Evolutionary conservation across 2,888 invertebrate species (phyloP), one percentile per base, ranked within the genome.

Genomic region (Balanococcus diminutus): DNA sequence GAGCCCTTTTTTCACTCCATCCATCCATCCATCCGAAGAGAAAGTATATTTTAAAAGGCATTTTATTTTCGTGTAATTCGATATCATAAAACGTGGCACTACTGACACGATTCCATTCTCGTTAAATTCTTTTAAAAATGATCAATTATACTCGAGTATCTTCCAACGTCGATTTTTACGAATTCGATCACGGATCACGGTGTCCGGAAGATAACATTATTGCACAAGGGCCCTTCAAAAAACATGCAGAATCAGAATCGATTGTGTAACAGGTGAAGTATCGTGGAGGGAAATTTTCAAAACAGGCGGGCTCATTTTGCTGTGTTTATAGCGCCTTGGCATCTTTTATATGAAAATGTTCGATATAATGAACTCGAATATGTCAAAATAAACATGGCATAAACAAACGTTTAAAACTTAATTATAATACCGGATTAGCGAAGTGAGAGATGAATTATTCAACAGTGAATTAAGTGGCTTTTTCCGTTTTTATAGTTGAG

Each of bases 41-140:
- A 61, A 61, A 61, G 61, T 61, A 56, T 2, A 46, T n/a, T 16
- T n/a, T 46, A n/a, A 61, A 61, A 61, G 61, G 61, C 22, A 19
- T 61, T 61, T 61, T 25, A 19, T 61, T 61, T 19, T 61, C 61
- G 61, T 61, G 61, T 61, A 61, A 61, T 61, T 25, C 25, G 61
- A 61, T 61, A 61, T 25, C 4, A 14, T 25, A 61, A 61, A 61
- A 25, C 61, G 61, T 61, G 61, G 22, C 5, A 11, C 25, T 61
- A 6, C 22, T 22, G 61, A 61, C 61, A 61, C 61, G 61, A 61
- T 25, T 61, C 61, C 61, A 25, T 61, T 22, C 25, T 25, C 6
- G 61, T 25, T 22, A 61, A 61, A 61, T 61, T 61, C 61, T 61
- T 61, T 61, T 46, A 46, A 61, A 61, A 61, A 25, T 61, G 61